Evolutionary conservation across 2,113 vertebrate genomes (phyloP), one percentile per base, ranked within the genome.

Genomic region (Monarcha castaneiventris): DNA sequence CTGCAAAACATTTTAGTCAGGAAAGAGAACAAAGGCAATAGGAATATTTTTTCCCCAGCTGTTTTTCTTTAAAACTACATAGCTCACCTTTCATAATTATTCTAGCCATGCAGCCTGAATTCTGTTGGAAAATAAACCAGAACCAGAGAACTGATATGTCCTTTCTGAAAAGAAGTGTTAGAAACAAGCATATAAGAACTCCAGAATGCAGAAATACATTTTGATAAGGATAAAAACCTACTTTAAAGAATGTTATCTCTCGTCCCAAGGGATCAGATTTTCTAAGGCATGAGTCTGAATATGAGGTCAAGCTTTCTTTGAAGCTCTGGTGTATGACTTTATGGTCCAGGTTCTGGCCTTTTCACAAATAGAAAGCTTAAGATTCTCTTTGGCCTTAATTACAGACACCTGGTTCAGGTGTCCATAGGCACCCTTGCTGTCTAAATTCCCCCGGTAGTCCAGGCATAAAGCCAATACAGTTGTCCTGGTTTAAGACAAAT

Each of bases 21-120:
- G 44, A 95, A 85, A 86, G 32, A 81, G 95, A 94, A 83, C 29
- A 95, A 93, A 93, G 19, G 22, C 17, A 77, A 82, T 35, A 35
- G 9, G 30, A 91, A 61, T 82, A 66, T 82, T 93, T 90, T 84
- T 46, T 55, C 51, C 76, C 41, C 89, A 55, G 43, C 18, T 44
- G 20, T 0, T 12, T 69, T 87, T 66, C 61, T 87, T 79, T 63
- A 10, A 13, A 55, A 58, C 16, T 41, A 11, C 56, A 3, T 77
- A 86, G 9, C 16, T 89, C 51, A 58, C 16, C 43, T 90, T 90
- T 85, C 33, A 29, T 69, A 74, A 87, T 82, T 88, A 85, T 64
- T 48, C 37, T 54, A 59, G 13, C 22, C 51, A 33, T 30, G 52
- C 7, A 72, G 26, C 43, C 46, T 92, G 51, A 76, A 27, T 82